Base-by-base conservation (phyloP, 1,140 invertebrate species). In the Palaemon carinicauda region DNA sequence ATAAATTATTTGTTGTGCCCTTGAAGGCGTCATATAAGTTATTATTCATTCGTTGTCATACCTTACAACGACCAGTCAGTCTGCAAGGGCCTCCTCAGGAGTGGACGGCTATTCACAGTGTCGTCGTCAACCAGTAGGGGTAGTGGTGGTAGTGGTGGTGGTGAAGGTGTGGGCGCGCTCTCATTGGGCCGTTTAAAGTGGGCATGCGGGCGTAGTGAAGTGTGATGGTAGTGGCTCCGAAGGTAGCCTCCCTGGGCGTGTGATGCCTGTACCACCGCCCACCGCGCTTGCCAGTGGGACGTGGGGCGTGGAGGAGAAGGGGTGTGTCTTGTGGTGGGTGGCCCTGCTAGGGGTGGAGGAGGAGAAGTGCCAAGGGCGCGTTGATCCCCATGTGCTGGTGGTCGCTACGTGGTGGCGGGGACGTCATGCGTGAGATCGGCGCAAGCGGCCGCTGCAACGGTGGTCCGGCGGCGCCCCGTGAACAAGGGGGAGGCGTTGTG, bases 391-490 rank as follows among this genome's bases (percentile, higher is more conserved):
- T 87, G 85, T 87, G 85, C 71, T 87, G 85, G 85, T 87, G 84
- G 84, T 86, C 84, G 84, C 84, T 60, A 60, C 84, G 77, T 41
- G 75, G 60, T 60, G 51, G 69, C 79, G 80, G 85, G 85, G 73
- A 82, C 85, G 79, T 87, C 27, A 87, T 87, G 85, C 85, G 85
- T 87, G 85, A 87, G 79, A 81, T 87, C 54, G 85, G 85, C 29
- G 85, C 81, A 53, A 74, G 85, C 52, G 85, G 85, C 65, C 85
- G 85, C 79, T 87, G 85, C 41, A 87, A 87, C 56, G 85, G 85
- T 15, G 85, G 85, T 50, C 69, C 79, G 27, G 85, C 85, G 33
- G 85, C 79, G 78, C 79, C 85, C 79, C 71, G 71, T 79, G 69
- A 74, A 52, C 71, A 41, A 31, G 74, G 82, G 15, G 74, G 82